Base-by-base conservation (phyloP, 2,797 vertebrate species). In the Falco berigora region DNA sequence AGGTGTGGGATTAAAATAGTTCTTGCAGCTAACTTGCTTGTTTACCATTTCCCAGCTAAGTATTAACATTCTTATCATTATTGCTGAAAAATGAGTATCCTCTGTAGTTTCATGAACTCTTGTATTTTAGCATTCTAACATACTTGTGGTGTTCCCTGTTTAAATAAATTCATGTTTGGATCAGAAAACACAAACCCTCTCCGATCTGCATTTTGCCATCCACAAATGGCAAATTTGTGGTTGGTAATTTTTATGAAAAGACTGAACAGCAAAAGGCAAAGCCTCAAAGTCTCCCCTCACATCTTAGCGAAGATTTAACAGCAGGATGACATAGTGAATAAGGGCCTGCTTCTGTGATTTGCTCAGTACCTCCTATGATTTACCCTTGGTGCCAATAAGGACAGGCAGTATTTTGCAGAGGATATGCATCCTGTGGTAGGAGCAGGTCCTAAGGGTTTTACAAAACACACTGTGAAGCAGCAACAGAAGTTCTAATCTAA, bases 291-390 rank as follows among this genome's bases (percentile, higher is more conserved):
- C 82, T 96, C 58, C 85, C 84, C 92, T 96, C 94, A 90, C 88
- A 88, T 96, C 96, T 96, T 93, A 96, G 92, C 2, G 4, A 94
- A 96, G 96, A 97, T 97, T 96, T 96, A 96, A 61, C 93, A 88
- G 93, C n/a, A 3, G 82, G 86, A 80, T 94, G 94, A 94, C 91
- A 96, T 79, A 66, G 92, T 94, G 95, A 97, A 92, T 93, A 92
- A 96, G 87, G 76, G n/a, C 68, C 69, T 73, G 47, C 69, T 93
- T 66, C 90, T 90, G 92, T 95, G 97, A 94, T 97, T 96, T 97
- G 93, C 82, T 96, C 87, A 81, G 78, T 80, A 66, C 92, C 85
- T 96, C 66, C 91, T 93, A 93, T 97, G 93, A 96, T 96, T 96
- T 96, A 96, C 69, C 82, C 84, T 90, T 72, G 68, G 68, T 97